Conservation (phyloP, 1,140 invertebrate species). For the Meloidogyne exigua region DNA sequence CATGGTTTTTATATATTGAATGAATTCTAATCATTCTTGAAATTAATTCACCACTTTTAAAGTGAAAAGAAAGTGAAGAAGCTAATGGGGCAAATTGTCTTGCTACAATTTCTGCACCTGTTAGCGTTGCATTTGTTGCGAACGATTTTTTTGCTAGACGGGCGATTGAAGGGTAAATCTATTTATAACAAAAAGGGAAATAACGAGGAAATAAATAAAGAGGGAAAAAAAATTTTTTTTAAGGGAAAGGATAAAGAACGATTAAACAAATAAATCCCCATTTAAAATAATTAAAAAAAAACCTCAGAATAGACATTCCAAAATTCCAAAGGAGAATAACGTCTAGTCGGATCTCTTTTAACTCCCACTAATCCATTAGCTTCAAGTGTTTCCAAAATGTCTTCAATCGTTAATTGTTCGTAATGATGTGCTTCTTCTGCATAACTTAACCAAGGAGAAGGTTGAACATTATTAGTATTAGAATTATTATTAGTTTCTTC, state of each 20-base stretch:
- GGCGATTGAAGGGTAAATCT: not conserved
- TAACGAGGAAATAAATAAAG: no score
- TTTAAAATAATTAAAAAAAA: not conserved
- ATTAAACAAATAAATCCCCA: no score
- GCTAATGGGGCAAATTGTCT: not conserved
- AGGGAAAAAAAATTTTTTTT: no score
- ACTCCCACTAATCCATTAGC: not conserved
- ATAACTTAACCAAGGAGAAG: not conserved
- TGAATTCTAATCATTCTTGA: not conserved
- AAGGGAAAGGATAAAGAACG: no score
- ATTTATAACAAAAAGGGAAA: not conserved
- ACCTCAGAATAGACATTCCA: not conserved
- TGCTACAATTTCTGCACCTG: not conserved
- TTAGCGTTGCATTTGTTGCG: not conserved
- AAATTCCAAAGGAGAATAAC: not conserved
- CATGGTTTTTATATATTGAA: not conserved
- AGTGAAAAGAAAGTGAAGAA: not conserved
- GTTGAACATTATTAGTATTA: not conserved
- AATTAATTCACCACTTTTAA: conserved; percentile 2
- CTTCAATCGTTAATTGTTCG: not conserved
- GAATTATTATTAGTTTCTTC: not conserved
- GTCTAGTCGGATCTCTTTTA: not conserved
- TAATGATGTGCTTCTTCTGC: not conserved
- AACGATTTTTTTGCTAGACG: not conserved
- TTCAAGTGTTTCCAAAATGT: not conserved